Percentiles rank a stretch among this genome's conserved stretches.
These are phyloP conservation scores for Corythornis cristatus DNA, from an alignment of 2,113 vertebrate species.

Conservation along the genomic window DNA sequence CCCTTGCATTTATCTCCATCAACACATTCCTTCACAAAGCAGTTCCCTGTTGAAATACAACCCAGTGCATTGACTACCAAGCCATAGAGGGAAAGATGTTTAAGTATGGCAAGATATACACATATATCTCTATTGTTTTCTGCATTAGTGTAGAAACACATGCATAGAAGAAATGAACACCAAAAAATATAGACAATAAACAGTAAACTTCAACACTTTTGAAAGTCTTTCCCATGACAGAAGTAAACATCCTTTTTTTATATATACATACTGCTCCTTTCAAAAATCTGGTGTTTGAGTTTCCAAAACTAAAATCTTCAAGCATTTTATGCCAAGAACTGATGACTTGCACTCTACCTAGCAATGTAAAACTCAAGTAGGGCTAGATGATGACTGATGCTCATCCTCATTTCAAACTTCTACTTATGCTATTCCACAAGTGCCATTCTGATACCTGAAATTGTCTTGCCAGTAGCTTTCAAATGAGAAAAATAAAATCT, in stretches of 20 bases:
- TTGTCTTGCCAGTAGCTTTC: slow-evolving; percentile 22
- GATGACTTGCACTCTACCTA: neutral
- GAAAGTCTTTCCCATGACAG: neutral
- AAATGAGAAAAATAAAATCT: neutral
- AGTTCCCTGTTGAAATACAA: neutral
- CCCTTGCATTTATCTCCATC: neutral
- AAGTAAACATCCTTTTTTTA: neutral
- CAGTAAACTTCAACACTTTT: neutral
- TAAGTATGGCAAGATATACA: neutral
- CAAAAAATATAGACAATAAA: neutral
- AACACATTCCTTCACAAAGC: neutral
- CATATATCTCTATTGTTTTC: neutral
- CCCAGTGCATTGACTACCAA: neutral
- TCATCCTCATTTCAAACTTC: neutral
- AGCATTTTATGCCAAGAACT: neutral
- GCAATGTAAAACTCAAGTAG: neutral
- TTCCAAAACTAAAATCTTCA: slow-evolving; percentile 10
- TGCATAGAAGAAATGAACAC: neutral
- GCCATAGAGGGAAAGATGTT: neutral
- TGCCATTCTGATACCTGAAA: neutral
- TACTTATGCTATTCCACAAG: neutral
- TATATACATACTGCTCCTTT: neutral
- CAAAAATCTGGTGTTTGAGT: neutral
- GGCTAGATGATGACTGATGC: neutral
- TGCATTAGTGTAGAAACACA: neutral